Base-by-base conservation (phyloP, 2,888 invertebrate species). In the Euplexia lucipara region DNA sequence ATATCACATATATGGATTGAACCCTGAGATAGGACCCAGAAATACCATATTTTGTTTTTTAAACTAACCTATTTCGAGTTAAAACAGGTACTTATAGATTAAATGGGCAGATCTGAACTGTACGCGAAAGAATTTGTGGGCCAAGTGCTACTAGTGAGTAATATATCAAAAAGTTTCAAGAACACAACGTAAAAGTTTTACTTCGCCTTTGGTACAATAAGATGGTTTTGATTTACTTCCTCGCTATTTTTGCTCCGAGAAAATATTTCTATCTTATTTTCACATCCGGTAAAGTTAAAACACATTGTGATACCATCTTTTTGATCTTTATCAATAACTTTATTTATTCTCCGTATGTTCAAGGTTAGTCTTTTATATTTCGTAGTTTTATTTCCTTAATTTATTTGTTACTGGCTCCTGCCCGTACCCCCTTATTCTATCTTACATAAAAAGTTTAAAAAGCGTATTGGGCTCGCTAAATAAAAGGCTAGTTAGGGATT, bases 81-180 rank as follows among this genome's bases (percentile, higher is more conserved):
- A 5, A 26, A 26, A 37, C 18, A 37, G 8, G 14, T 14, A 7
- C n/a, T 32, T 16, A 6, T 44, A 44, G 2, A 5, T 14, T 5
- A 0, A 10, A 4, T 9, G 8, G 14, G 3, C 51, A 51, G 22
- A 16, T 4, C n/a, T 6, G 8, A 9, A 39, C n/a, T 41, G 4
- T 12, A 14, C n/a, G 12, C 16, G 4, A 5, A 14, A 2, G 7
- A 44, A 44, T 26, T 20, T 9, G 12, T n/a, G 26, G 3, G 6
- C 8, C 44, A 35, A 34, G 8, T 1, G 4, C 2, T 30, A 26
- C 5, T 3, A 14, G 12, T 8, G 47, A 56, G 30, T 34, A 30
- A 39, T 65, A 51, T 54, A 54, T 65, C 72, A 66, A 65, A 45
- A 71, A 70, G 49, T 58, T 70, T 65, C 22, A 59, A 47, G 22